Conservation (phyloP, 2,113 vertebrate species). For the Catharus minimus region DNA sequence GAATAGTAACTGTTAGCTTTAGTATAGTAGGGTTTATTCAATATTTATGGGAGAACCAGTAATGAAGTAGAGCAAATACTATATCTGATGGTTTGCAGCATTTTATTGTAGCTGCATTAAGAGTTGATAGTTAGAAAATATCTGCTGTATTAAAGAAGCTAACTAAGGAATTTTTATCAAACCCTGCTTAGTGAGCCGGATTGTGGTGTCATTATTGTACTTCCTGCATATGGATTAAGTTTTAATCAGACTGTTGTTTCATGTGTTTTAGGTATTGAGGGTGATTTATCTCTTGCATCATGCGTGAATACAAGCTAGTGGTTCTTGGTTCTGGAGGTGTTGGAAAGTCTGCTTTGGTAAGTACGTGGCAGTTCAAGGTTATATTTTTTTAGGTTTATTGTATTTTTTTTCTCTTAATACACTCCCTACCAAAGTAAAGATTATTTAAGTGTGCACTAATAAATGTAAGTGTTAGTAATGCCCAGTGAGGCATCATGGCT, state of each 20-base stretch:
- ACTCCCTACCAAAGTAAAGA: not conserved
- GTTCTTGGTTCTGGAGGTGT: constrained; percentile 92
- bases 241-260: not conserved
- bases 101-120: not conserved
- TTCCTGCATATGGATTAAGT: not conserved
- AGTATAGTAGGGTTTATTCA: not conserved
- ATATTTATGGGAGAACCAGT: not conserved
- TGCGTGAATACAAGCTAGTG: constrained; percentile 93
- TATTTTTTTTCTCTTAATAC: not conserved
- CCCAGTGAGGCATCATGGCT: not conserved
- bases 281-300: constrained; percentile 76
- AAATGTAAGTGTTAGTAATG: not conserved
- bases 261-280: constrained; percentile 67
- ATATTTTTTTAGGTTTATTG: not conserved
- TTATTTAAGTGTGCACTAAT: not conserved
- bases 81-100: not conserved
- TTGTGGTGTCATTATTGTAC: not conserved
- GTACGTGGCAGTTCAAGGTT: constrained; percentile 16
- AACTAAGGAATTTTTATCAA: not conserved
- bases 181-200: not conserved
- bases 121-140: not conserved
- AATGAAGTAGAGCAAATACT: not conserved
- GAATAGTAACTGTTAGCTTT: not conserved
- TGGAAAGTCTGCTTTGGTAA: constrained; percentile 91
- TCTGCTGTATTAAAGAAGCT: not conserved